phyloP scores from a whole-genome alignment of 2,888 invertebrate genomes.

The Orchestes rusci region DNA sequence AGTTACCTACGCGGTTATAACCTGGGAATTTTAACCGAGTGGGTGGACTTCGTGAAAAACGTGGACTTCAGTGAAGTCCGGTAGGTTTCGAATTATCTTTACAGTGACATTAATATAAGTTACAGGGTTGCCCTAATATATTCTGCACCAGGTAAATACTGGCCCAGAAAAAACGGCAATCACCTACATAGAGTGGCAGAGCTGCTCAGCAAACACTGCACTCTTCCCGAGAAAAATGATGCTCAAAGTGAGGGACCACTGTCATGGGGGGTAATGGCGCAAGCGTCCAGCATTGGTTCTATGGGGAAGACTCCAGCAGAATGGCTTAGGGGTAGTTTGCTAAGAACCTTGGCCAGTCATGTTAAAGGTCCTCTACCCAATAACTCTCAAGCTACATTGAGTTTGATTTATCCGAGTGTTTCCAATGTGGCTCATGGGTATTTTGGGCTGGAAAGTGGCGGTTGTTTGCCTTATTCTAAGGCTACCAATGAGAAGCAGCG shows the following conservation, averaged over 20 bases:
- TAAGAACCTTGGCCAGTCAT: conserved; percentile 54
- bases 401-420: conserved; percentile 63
- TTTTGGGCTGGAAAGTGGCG: conserved; percentile 79
- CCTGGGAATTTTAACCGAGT: conserved; percentile 57
- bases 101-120: conserved; percentile 11
- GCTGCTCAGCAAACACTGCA: conserved; percentile 60
- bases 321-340: conserved; percentile 75
- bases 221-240: conserved; percentile 39
- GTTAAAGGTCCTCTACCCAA: conserved; percentile 48
- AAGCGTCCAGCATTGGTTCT: conserved; percentile 83
- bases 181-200: conserved; percentile 54
- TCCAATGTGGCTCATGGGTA: conserved; percentile 81
- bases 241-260: conserved; percentile 39
- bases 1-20: conserved; percentile 72
- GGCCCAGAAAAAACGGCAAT: conserved; percentile 33
- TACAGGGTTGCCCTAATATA: conserved; percentile 76
- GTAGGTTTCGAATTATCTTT: conserved; percentile 45
- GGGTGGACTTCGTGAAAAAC: conserved; percentile 64
- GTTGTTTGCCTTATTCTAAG: conserved; percentile 75
- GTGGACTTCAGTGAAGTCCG: conserved; percentile 79
- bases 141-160: conserved; percentile 78
- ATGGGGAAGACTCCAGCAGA: conserved; percentile 59
- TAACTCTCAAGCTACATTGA: conserved; percentile 52
- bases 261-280: conserved; percentile 58
- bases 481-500: conserved; percentile 70